Conservation (phyloP, 1,140 invertebrate genomes). For the Sinonovacula constricta region DNA sequence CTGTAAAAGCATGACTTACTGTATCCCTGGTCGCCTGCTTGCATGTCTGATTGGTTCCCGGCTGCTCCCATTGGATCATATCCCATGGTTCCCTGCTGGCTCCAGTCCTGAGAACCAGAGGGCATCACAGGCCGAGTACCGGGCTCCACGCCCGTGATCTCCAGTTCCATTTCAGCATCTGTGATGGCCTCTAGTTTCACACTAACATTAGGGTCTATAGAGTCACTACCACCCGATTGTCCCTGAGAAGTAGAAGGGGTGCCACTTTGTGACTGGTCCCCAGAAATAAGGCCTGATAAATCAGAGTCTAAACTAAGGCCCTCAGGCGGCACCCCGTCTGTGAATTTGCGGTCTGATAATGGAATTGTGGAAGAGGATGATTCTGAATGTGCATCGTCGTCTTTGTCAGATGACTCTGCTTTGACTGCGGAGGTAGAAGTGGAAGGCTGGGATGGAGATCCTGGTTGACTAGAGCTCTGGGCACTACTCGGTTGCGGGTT, state of each 20-base stretch:
- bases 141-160: constrained; percentile 46
- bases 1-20: constrained; percentile 32
- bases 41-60: constrained; percentile 19
- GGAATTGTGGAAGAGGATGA: constrained; percentile 39
- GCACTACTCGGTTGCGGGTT: neutral
- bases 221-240: neutral
- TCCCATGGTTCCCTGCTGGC: constrained; percentile 1
- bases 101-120: neutral
- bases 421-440: constrained; percentile 21
- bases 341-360: neutral
- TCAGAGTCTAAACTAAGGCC: constrained; percentile 26
- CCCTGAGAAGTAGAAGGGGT: neutral
- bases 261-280: neutral
- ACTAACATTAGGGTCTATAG: constrained; percentile 28
- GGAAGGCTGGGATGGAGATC: constrained; percentile 25
- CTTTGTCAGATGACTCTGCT: constrained; percentile 17
- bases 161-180: constrained; percentile 38
- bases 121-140: constrained; percentile 11
- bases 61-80: constrained; percentile 20
- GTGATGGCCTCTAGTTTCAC: constrained; percentile 46
- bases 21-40: constrained; percentile 11
- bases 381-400: constrained; percentile 28
- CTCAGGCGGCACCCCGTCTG: constrained; percentile 5
- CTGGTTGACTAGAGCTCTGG: constrained; percentile 13
- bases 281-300: constrained; percentile 30